Evolutionary conservation across 2,113 vertebrate species (phyloP).

Genomic region (Aegithalos caudatus): DNA sequence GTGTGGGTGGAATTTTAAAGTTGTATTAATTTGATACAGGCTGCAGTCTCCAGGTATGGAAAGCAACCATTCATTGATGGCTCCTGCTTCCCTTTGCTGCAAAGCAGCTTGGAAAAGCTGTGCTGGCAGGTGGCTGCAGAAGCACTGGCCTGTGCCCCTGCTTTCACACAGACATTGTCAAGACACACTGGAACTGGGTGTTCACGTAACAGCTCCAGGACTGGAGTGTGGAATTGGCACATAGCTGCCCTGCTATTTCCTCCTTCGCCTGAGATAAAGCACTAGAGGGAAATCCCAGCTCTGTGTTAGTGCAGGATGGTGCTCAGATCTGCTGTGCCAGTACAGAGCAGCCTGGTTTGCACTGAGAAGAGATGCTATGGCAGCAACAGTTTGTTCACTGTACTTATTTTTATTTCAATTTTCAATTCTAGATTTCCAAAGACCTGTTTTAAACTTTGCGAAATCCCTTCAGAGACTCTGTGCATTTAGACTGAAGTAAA

Average conservation of each 20-base stretch:
- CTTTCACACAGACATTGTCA: background rate
- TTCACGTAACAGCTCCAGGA: background rate
- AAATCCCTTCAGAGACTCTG: background rate
- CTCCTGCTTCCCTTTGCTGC: background rate
- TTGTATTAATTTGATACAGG: accelerated
- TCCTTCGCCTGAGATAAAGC: background rate
- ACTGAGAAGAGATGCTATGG: background rate
- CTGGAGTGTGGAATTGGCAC: background rate
- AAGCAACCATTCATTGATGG: accelerated
- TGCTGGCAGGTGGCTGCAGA: background rate
- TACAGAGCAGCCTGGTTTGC: background rate
- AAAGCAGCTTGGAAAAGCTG: accelerated
- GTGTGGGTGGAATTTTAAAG: background rate
- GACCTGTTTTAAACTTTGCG: background rate
- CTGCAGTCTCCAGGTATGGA: background rate
- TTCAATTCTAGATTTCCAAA: background rate
- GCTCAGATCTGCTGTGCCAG: background rate
- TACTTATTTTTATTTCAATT: background rate
- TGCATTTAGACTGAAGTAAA: background rate
- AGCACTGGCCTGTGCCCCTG: background rate
- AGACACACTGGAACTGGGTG: background rate
- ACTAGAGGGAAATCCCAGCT: background rate
- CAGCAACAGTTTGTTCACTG: background rate
- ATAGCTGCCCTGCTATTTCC: background rate
- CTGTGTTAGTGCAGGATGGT: background rate